Base-by-base conservation (phyloP, 2,113 vertebrate species). In the Nyctibius bracteatus region DNA sequence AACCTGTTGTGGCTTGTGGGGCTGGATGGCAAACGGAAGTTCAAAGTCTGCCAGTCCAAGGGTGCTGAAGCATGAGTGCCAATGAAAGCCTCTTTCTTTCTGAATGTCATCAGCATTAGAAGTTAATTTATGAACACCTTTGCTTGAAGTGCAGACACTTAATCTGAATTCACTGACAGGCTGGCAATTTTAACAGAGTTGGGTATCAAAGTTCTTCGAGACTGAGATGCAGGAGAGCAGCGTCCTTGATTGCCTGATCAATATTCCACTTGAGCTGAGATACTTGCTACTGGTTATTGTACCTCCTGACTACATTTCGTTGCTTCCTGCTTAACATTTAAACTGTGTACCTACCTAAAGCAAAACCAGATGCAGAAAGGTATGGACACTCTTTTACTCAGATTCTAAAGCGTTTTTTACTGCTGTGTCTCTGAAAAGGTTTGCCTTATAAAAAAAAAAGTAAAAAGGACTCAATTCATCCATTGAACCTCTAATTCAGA, bases 101-200 rank as follows among this genome's bases (percentile, higher is more conserved):
- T 66, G 81, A 96, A 89, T 79, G 58, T 82, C 74, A 19, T 88
- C 78, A 91, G 85, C 70, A 83, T 44, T 41, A 81, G 55, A 77
- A 94, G 78, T 70, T 97, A 97, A 98, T 97, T 96, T 96, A 97
- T 94, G 65, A 83, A 84, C 51, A 94, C 27, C 18, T 84, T 90
- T 85, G 71, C 82, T 72, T 95, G 43, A 96, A 97, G 86, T 86
- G 46, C 75, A 94, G 90, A 82, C 51, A 87, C 73, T 97, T 86
- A 58, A 37, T 88, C 73, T 80, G 91, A 96, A 87, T 86, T 68
- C 91, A 63, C 81, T 94, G 96, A 89, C 90, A 96, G 54, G 20
- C 78, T 83, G 18, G 12, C 61, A 67, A 33, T 88, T 96, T 96
- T 91, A 96, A 94, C 83, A 78, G 86, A 79, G 75, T 74, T 92